Conservation (phyloP, 2,888 invertebrate species). For the Agriopis marginaria region DNA sequence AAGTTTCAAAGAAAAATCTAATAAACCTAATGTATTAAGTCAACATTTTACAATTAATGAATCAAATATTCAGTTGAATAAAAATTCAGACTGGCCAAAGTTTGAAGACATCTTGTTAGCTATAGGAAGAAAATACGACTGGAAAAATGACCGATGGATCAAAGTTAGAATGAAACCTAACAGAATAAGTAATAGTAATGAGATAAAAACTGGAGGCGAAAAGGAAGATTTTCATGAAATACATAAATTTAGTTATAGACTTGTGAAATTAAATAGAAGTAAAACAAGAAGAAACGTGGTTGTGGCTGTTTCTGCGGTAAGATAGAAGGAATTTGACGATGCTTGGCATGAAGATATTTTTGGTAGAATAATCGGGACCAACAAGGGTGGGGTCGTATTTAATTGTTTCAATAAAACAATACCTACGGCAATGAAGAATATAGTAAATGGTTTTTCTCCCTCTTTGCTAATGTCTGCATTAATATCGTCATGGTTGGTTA, state of each 20-base stretch:
- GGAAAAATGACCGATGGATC: constrained; percentile 83
- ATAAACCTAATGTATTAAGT: constrained; percentile 27
- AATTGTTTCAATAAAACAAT: constrained; percentile 51
- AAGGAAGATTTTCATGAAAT: constrained; percentile 65
- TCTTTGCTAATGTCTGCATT: constrained; percentile 38
- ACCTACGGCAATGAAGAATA: constrained; percentile 43
- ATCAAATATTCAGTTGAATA: constrained; percentile 33
- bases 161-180: constrained; percentile 74
- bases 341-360: constrained; percentile 58
- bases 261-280: constrained; percentile 75
- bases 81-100: constrained; percentile 68
- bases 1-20: constrained; percentile 30
- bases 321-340: constrained; percentile 61
- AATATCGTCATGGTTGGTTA: constrained; percentile 32
- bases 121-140: constrained; percentile 78
- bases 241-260: constrained; percentile 79
- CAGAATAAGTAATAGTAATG: constrained; percentile 35
- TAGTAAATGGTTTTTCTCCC: constrained; percentile 45
- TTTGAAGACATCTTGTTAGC: constrained; percentile 76
- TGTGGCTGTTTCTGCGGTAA: constrained; percentile 79
- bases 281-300: constrained; percentile 79
- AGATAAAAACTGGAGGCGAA: constrained; percentile 43
- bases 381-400: constrained; percentile 60
- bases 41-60: constrained; percentile 28
- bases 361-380: constrained; percentile 75